A percentile compares a stretch with the other conserved stretches of the same genome.
These are phyloP conservation scores for Spinus pinus DNA, from an alignment of 2,797 vertebrate genomes.

Conservation along the genomic window DNA sequence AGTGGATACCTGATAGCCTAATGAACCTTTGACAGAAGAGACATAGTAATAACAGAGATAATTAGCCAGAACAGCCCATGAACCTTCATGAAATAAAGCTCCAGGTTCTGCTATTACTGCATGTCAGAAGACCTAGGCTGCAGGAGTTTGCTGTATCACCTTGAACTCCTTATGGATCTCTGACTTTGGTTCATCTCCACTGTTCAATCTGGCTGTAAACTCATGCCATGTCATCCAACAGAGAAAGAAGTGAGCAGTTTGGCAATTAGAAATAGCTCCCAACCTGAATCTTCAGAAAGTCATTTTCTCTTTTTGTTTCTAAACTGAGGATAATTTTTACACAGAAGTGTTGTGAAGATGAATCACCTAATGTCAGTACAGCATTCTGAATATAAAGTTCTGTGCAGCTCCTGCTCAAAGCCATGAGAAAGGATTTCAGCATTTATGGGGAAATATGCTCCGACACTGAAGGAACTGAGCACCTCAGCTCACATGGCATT, in stretches of 20 bases:
- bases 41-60: background rate
- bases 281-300: constrained; percentile 13
- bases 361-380: constrained; percentile 44
- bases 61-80: background rate
- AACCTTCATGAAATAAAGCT: background rate
- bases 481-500: background rate
- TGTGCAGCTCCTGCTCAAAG: background rate
- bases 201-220: constrained; percentile 6
- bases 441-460: background rate
- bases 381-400: constrained; percentile 35
- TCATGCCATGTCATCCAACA: background rate
- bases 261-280: constrained; percentile 12
- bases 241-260: background rate
- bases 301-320: constrained; percentile 24
- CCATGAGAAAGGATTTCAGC: background rate
- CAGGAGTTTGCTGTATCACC: background rate
- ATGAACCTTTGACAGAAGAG: background rate
- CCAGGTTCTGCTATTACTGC: background rate
- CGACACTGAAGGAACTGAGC: background rate
- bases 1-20: background rate
- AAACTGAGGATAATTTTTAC: constrained; percentile 51
- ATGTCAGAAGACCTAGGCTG: background rate
- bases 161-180: background rate
- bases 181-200: background rate
- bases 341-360: constrained; percentile 42